These are phyloP conservation scores for Epirrhoe alternata DNA, from an alignment of 2,888 invertebrate genomes.

Conservation along the genomic window DNA sequence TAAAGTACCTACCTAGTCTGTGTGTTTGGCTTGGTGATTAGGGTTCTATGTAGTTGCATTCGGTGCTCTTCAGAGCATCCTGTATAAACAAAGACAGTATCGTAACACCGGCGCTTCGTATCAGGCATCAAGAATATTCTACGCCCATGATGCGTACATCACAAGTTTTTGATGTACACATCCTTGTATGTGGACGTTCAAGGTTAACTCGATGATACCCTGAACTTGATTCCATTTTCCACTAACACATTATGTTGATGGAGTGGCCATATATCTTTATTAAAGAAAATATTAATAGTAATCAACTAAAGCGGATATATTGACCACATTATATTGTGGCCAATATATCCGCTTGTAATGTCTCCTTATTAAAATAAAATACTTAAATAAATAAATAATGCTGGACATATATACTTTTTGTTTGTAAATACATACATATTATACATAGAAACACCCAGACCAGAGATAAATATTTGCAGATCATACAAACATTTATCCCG, in stretches of 20 bases:
- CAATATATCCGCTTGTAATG: no score
- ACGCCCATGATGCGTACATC: slow-evolving; percentile 12
- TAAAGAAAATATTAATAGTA: slow-evolving; percentile 6
- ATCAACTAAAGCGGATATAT: slow-evolving; percentile 19
- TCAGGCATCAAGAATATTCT: slow-evolving; percentile 21
- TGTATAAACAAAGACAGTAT: slow-evolving; percentile 19
- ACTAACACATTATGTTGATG: slow-evolving; percentile 22
- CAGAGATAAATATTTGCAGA: no score
- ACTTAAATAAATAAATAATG: no score
- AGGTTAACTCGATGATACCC: slow-evolving; percentile 21
- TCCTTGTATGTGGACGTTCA: slow-evolving; percentile 23
- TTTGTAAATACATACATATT: no score
- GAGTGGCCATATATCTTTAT: slow-evolving; percentile 21
- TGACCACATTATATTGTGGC: no score
- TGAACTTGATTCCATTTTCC: slow-evolving; percentile 28
- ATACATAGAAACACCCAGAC: no score
- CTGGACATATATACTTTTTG: no score
- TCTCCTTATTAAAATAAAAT: no score
- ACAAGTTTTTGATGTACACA: slow-evolving; percentile 10
- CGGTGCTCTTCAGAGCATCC: slow-evolving; percentile 20
- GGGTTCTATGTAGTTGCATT: no score
- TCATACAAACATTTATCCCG: no score
- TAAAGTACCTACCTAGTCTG: no score
- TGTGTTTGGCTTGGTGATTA: no score
- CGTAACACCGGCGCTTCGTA: slow-evolving; percentile 7